A percentile compares a stretch with the other conserved stretches of the same genome.
phyloP scores from a whole-genome alignment of 2,888 invertebrate genomes.

The Lingula anatina region DNA sequence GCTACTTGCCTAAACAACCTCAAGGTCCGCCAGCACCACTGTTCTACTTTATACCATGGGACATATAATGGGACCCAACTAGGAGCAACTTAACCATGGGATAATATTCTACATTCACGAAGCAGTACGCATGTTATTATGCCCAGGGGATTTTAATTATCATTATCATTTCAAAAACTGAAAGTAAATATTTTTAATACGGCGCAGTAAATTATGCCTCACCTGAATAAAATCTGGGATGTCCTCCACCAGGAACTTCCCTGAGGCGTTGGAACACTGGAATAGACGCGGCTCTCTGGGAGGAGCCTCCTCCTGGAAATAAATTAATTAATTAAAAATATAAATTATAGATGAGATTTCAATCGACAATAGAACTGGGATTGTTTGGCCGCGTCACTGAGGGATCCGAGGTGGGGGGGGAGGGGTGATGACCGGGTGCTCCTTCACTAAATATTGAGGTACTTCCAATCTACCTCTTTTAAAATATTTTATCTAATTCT shows the following conservation, averaged over 20 bases:
- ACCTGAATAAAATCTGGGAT: constrained; percentile 77
- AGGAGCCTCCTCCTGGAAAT: constrained; percentile 22
- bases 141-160: background rate
- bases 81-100: too few species aligned
- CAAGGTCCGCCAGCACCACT: background rate
- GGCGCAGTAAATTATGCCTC: too few species aligned
- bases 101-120: too few species aligned
- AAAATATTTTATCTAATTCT: too few species aligned
- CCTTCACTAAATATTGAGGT: background rate
- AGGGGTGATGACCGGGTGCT: background rate
- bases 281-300: constrained; percentile 64
- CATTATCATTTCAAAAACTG: too few species aligned
- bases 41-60: background rate
- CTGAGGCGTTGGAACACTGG: constrained; percentile 58
- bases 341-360: too few species aligned
- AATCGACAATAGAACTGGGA: too few species aligned
- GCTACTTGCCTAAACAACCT: background rate
- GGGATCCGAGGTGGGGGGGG: background rate
- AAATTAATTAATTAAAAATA: too few species aligned
- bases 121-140: too few species aligned
- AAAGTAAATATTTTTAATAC: too few species aligned
- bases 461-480: background rate
- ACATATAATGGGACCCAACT: too few species aligned
- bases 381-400: too few species aligned
- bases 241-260: constrained; percentile 66